These are phyloP conservation scores for Paralvinella palmiformis DNA, from an alignment of 1,140 invertebrate species.

Conservation along the genomic window DNA sequence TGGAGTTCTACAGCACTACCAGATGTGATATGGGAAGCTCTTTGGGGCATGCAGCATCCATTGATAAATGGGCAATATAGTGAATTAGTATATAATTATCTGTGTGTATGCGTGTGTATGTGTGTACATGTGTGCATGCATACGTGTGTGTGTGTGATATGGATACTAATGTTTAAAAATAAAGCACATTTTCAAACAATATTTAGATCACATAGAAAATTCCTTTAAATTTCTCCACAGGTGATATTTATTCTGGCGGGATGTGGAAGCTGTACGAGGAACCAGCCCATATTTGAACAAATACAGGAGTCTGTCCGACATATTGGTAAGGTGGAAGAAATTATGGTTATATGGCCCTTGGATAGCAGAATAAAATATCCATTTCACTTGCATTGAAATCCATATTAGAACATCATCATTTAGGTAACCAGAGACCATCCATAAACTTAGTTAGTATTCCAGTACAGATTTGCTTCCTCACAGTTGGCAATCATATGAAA, in stretches of 20 bases:
- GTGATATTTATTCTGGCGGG: slow-evolving; percentile 29
- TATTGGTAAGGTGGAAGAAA: slow-evolving; percentile 16
- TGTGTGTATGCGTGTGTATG: neutral
- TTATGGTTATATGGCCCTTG: neutral
- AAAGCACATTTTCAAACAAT: neutral
- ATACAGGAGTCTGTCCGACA: slow-evolving; percentile 23
- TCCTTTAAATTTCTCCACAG: slow-evolving; percentile 18
- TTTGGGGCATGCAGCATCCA: no score
- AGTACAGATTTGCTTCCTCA: no score
- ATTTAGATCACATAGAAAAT: no score
- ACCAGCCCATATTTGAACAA: slow-evolving; percentile 22
- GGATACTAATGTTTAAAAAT: neutral
- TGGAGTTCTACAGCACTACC: no score
- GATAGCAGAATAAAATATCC: neutral
- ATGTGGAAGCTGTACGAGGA: slow-evolving; percentile 27
- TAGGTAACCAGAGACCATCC: no score
- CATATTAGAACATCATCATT: neutral
- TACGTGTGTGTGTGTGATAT: neutral
- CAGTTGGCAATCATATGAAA: no score
- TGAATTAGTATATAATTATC: neutral
- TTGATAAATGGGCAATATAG: no score
- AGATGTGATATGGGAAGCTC: no score
- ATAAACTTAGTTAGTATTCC: no score
- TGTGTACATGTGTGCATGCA: neutral
- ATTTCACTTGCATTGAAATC: neutral